phyloP scores from a whole-genome alignment of 2,797 vertebrate genomes.

The Varecia variegata region DNA sequence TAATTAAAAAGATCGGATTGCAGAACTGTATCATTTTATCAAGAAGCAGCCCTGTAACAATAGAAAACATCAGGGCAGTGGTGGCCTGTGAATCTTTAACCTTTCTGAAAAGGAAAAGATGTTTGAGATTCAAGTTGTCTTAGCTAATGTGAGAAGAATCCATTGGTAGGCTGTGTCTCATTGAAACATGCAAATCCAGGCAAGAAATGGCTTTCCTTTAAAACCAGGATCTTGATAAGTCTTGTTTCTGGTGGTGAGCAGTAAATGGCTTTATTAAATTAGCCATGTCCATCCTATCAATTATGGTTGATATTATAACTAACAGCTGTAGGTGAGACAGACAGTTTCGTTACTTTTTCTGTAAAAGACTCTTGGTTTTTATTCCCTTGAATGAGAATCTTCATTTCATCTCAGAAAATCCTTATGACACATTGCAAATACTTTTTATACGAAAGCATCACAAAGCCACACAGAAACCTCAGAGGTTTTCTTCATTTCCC shows the following conservation, averaged over 20 bases:
- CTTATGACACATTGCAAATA: constrained; percentile 62
- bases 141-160: constrained; percentile 46
- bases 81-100: constrained; percentile 13
- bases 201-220: constrained; percentile 5
- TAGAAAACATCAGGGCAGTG: constrained; percentile 57
- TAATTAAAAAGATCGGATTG: constrained; percentile 85
- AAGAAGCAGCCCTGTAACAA: constrained; percentile 76
- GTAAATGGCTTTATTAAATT: constrained; percentile 46
- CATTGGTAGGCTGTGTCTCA: neutral
- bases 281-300: neutral
- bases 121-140: constrained; percentile 40
- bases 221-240: constrained; percentile 1
- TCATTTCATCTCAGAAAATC: constrained; percentile 69
- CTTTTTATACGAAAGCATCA: constrained; percentile 62
- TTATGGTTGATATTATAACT: neutral
- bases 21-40: constrained; percentile 74
- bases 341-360: constrained; percentile 47
- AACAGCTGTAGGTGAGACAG: neutral
- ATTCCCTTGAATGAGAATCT: constrained; percentile 65
- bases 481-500: constrained; percentile 64
- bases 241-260: constrained; percentile 10
- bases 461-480: constrained; percentile 60
- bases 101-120: constrained; percentile 55
- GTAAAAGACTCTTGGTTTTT: constrained; percentile 30
- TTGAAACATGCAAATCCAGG: constrained; percentile 12